Evolutionary conservation across 1,140 invertebrate genomes (phyloP).

Genomic region (Drosophila varians): DNA sequence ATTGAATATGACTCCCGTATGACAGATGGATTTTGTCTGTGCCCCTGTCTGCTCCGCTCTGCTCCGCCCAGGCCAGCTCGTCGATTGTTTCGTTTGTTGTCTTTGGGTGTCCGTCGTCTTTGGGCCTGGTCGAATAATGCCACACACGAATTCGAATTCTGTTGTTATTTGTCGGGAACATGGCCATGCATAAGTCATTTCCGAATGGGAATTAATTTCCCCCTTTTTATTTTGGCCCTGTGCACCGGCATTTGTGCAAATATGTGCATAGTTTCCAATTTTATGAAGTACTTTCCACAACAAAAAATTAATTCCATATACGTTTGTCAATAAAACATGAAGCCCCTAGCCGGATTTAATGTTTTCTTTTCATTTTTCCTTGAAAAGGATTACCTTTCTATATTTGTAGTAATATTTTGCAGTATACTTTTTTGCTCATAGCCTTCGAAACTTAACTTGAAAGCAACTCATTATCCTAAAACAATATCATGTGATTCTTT

Average conservation of each 20-base stretch:
- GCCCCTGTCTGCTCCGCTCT: slow-evolving; percentile 10
- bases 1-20: slow-evolving; percentile 74
- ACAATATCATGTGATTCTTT: no score
- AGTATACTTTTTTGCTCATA: neutral
- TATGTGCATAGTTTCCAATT: slow-evolving; percentile 21
- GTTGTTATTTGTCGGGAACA: slow-evolving; percentile 62
- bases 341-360: neutral
- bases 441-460: no score
- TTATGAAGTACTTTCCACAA: neutral
- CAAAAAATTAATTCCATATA: neutral
- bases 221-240: slow-evolving; percentile 17
- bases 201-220: slow-evolving; percentile 46
- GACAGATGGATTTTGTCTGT: slow-evolving; percentile 65
- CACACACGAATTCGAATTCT: slow-evolving; percentile 61
- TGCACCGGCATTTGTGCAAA: slow-evolving; percentile 13
- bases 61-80: neutral
- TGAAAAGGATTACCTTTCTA: neutral
- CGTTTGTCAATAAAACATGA: neutral
- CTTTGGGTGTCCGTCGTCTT: slow-evolving; percentile 22
- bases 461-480: no score
- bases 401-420: neutral
- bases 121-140: slow-evolving; percentile 48
- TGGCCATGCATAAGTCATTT: slow-evolving; percentile 69
- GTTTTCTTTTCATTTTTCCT: neutral
- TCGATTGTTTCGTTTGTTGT: slow-evolving; percentile 48